These are phyloP conservation scores for Scaptomyza montana DNA, from an alignment of 1,140 invertebrate genomes.

Conservation along the genomic window DNA sequence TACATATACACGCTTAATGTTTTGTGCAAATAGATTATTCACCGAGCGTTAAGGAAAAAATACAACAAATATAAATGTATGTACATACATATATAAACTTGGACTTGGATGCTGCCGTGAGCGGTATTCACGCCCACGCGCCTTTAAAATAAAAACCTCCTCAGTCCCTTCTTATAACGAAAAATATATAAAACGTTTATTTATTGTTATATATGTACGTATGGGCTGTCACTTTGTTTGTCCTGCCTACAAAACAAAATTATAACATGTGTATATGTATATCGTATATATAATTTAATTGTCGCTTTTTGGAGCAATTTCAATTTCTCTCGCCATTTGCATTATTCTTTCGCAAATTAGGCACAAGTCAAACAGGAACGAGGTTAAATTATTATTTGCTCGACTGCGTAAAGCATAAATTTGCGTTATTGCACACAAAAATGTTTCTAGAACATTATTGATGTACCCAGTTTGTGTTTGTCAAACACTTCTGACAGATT, in stretches of 20 bases:
- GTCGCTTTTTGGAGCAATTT: slow-evolving; percentile 68
- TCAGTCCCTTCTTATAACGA: slow-evolving; percentile 2
- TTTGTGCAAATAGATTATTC: slow-evolving; percentile 76
- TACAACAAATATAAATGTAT: slow-evolving; percentile 25
- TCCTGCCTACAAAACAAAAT: slow-evolving; percentile 58
- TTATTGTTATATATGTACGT: slow-evolving; percentile 37
- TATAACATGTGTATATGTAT: slow-evolving; percentile 26
- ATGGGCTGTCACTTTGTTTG: slow-evolving; percentile 58
- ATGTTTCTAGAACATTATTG: slow-evolving; percentile 50
- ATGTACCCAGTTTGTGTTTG: slow-evolving; percentile 50
- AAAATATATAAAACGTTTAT: slow-evolving; percentile 2
- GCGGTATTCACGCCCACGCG: slow-evolving; percentile 66
- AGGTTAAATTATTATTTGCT: slow-evolving; percentile 72
- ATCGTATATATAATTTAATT: slow-evolving; percentile 67
- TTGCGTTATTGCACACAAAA: slow-evolving; percentile 40
- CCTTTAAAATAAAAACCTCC: slow-evolving; percentile 24
- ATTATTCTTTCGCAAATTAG: slow-evolving; percentile 48
- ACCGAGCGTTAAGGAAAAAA: slow-evolving; percentile 59
- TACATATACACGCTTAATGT: slow-evolving; percentile 50
- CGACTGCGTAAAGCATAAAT: slow-evolving; percentile 55
- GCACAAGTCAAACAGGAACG: slow-evolving; percentile 53
- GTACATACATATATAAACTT: slow-evolving; percentile 60
- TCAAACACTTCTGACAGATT: slow-evolving; percentile 39
- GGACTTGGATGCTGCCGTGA: slow-evolving; percentile 69
- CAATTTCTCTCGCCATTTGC: slow-evolving; percentile 34